These are phyloP conservation scores for Cyrtonyx montezumae DNA, from an alignment of 2,113 vertebrate genomes.

Conservation along the genomic window DNA sequence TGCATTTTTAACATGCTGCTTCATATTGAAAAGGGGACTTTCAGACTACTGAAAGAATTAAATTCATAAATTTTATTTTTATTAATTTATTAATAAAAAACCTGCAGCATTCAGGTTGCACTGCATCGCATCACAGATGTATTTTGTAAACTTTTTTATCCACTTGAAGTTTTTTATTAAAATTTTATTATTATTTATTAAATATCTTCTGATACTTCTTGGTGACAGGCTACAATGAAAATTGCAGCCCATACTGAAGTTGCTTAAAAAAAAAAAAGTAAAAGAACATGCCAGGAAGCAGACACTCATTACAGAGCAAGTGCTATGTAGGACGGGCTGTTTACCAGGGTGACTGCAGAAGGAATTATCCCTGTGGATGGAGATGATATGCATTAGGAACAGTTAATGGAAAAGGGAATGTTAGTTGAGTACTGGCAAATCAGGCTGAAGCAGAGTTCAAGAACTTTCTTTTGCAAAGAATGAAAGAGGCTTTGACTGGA, in stretches of 20 bases:
- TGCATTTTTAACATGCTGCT: not conserved
- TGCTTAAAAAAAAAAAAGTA: not conserved
- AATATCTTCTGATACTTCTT: not conserved
- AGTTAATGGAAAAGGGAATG: not conserved
- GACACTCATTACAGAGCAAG: not conserved
- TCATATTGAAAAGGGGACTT: not conserved
- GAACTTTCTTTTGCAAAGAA: not conserved
- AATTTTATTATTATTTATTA: not conserved
- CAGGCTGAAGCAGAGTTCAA: not conserved
- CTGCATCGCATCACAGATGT: not conserved
- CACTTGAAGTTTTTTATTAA: not conserved
- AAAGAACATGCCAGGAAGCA: not conserved
- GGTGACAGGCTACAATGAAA: not conserved
- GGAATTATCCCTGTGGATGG: not conserved
- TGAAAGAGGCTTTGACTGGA: not conserved
- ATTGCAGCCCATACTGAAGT: not conserved
- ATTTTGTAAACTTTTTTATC: not conserved
- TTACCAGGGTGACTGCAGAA: not conserved
- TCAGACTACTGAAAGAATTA: not conserved
- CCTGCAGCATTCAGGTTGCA: not conserved
- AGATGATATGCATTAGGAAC: not conserved
- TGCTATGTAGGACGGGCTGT: not conserved
- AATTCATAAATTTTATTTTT: too few relatives aligned
- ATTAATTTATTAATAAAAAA: too few relatives aligned
- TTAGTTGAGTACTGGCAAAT: not conserved